Percentiles rank a stretch among this genome's conserved stretches.
Evolutionary conservation across 2,797 vertebrate genomes (phyloP).

Genomic region (Cyprinodon diabolis): DNA sequence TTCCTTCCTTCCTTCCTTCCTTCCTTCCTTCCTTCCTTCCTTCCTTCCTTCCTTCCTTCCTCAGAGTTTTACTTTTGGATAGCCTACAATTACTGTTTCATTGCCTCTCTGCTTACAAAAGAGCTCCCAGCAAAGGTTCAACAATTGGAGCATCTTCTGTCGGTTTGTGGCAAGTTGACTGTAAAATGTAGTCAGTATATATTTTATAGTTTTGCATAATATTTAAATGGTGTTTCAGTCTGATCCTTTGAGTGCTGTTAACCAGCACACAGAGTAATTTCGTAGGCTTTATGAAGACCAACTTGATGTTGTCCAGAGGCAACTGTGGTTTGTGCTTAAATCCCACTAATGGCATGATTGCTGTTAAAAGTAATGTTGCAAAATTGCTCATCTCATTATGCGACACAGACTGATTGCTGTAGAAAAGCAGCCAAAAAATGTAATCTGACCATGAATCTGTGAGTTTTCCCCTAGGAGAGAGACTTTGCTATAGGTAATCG

Average conservation of each 20-base stretch:
- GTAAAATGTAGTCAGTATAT: constrained; percentile 29
- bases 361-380: constrained; percentile 45
- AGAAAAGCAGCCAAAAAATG: constrained; percentile 45
- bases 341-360: constrained; percentile 39
- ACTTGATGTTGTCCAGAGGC: constrained; percentile 59
- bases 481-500: constrained; percentile 37
- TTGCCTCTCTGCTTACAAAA: not conserved
- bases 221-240: constrained; percentile 34
- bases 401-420: constrained; percentile 44
- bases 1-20: too few species aligned
- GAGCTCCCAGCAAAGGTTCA: constrained; percentile 2
- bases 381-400: constrained; percentile 44
- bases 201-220: constrained; percentile 28
- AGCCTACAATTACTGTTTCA: not conserved
- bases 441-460: constrained; percentile 54
- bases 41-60: not conserved
- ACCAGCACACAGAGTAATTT: constrained; percentile 53
- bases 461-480: constrained; percentile 35
- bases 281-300: constrained; percentile 68
- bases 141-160: constrained; percentile 2
- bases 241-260: constrained; percentile 49
- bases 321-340: constrained; percentile 45
- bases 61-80: not conserved
- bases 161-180: constrained; percentile 23
- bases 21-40: too few species aligned